Percentiles rank a stretch among this genome's conserved stretches.
phyloP scores from a whole-genome alignment of 2,888 invertebrate species.

The Hecatera dysodea region DNA sequence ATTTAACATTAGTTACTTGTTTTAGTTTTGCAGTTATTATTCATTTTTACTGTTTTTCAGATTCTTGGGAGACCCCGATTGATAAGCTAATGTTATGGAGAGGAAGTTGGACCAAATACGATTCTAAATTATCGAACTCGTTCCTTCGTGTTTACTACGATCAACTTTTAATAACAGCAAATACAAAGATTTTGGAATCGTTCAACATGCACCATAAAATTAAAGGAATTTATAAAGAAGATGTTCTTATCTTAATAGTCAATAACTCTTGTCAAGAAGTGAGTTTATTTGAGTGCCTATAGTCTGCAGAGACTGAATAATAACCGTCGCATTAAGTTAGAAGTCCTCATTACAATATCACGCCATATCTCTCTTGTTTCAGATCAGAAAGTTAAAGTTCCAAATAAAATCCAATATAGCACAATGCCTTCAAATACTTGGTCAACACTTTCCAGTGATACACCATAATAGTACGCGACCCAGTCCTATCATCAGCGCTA shows the following conservation, averaged over 20 bases:
- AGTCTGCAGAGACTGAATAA: not conserved
- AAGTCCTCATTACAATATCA: not conserved
- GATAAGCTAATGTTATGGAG: slow-evolving; percentile 82
- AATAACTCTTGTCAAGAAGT: slow-evolving; percentile 72
- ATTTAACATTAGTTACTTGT: not conserved
- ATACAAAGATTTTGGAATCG: slow-evolving; percentile 79
- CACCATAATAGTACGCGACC: slow-evolving; percentile 65
- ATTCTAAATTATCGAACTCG: slow-evolving; percentile 62
- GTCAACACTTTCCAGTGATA: slow-evolving; percentile 77
- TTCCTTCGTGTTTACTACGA: slow-evolving; percentile 77
- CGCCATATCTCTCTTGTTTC: slow-evolving; percentile 19
- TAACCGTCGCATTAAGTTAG: no score
- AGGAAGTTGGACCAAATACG: slow-evolving; percentile 77
- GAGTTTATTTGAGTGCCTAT: slow-evolving; percentile 50
- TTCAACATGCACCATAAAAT: slow-evolving; percentile 79
- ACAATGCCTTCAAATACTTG: slow-evolving; percentile 72
- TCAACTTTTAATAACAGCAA: slow-evolving; percentile 77
- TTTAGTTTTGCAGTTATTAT: not conserved
- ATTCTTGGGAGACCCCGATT: slow-evolving; percentile 72
- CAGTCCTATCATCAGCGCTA: slow-evolving; percentile 56
- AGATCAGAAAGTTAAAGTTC: slow-evolving; percentile 85
- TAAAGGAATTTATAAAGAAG: slow-evolving; percentile 82
- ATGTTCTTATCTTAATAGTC: slow-evolving; percentile 79
- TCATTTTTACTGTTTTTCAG: slow-evolving; percentile 59
- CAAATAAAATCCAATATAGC: slow-evolving; percentile 74